These are phyloP conservation scores for Ophion ellenae DNA, from an alignment of 2,888 invertebrate genomes.

Conservation along the genomic window DNA sequence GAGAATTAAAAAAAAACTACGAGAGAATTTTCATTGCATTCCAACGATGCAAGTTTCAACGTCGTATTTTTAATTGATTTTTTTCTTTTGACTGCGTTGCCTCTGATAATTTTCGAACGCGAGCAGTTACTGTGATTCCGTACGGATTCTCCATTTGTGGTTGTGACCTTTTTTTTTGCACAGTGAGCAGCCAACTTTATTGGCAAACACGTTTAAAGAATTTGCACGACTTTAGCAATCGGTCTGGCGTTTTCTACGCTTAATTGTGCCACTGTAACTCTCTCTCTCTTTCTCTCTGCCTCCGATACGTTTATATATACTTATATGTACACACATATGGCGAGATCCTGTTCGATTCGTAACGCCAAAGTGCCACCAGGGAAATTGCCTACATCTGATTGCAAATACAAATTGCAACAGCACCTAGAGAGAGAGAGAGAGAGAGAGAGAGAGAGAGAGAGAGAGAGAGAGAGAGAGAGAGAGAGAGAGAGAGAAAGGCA, in stretches of 20 bases:
- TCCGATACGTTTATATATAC: background rate
- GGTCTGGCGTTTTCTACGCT: constrained; percentile 34
- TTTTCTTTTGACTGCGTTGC: too few relatives aligned
- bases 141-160: background rate
- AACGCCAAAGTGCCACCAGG: constrained; percentile 31
- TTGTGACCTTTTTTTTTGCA: background rate
- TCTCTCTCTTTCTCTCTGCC: background rate
- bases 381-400: constrained; percentile 17
- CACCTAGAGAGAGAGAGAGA: background rate
- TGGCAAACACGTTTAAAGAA: constrained; percentile 31
- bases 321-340: constrained; percentile 21
- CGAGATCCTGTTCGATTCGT: constrained; percentile 40
- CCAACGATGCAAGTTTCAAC: background rate
- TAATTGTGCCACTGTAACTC: background rate
- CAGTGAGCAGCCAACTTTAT: constrained; percentile 28
- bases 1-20: background rate
- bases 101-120: too few relatives aligned
- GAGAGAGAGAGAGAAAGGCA: background rate
- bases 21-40: background rate
- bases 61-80: too few relatives aligned
- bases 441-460: background rate
- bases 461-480: background rate
- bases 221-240: constrained; percentile 47
- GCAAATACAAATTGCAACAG: constrained; percentile 9
- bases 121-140: too few relatives aligned